Percentiles rank a stretch among this genome's conserved stretches.
Evolutionary conservation across 2,888 invertebrate species (phyloP).

Genomic region (Xanthostigma xanthostigma): DNA sequence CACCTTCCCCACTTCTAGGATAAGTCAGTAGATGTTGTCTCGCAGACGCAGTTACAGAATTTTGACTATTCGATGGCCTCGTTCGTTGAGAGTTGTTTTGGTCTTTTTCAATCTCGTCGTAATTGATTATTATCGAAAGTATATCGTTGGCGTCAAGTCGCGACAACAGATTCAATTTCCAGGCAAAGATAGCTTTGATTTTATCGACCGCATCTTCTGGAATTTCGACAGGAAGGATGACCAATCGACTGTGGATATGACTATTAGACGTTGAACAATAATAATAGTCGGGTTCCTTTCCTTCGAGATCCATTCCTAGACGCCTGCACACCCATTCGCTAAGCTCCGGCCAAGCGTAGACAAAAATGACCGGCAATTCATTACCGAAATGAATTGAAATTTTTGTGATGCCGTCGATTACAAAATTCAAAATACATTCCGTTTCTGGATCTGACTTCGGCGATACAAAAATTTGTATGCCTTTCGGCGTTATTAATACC

Average conservation of each 20-base stretch:
- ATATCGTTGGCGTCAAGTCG: slow-evolving; percentile 69
- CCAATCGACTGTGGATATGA: slow-evolving; percentile 58
- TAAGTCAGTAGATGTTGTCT: slow-evolving; percentile 64
- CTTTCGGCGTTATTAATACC: not conserved
- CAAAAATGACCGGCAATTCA: slow-evolving; percentile 61
- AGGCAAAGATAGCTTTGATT: slow-evolving; percentile 46
- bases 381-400: slow-evolving; percentile 65
- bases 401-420: slow-evolving; percentile 38
- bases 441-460: too few species aligned
- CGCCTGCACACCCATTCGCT: slow-evolving; percentile 52
- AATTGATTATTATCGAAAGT: slow-evolving; percentile 35
- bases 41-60: not conserved
- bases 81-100: too few species aligned
- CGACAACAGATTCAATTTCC: slow-evolving; percentile 53
- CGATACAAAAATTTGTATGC: too few species aligned
- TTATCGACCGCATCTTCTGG: slow-evolving; percentile 47
- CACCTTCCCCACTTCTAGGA: slow-evolving; percentile 72
- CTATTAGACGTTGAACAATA: slow-evolving; percentile 46
- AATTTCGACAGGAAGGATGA: slow-evolving; percentile 55
- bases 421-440: not conserved
- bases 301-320: slow-evolving; percentile 48
- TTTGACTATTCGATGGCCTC: not conserved
- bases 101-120: too few species aligned
- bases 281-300: slow-evolving; percentile 24
- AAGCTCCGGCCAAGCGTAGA: slow-evolving; percentile 55